Conservation (phyloP, 2,888 invertebrate genomes). For the Ophioninae sp. region DNA sequence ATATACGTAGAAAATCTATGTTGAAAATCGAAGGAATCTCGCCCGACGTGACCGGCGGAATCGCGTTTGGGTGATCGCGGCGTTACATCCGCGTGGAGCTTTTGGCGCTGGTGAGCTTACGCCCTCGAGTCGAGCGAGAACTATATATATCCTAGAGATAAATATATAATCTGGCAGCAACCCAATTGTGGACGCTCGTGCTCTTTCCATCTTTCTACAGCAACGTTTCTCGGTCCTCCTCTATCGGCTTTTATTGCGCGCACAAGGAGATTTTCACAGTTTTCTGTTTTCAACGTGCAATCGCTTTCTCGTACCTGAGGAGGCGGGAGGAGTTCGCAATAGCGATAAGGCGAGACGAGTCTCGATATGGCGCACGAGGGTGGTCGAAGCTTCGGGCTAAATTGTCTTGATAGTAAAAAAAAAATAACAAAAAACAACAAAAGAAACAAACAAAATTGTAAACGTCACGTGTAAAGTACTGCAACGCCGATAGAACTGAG, state of each 20-base stretch:
- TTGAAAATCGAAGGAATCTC: neutral
- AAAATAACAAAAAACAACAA: neutral
- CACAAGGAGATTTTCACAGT: slow-evolving; percentile 25
- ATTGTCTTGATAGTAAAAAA: neutral
- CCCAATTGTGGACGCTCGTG: slow-evolving; percentile 73
- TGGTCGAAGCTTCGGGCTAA: slow-evolving; percentile 12
- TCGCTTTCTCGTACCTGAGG: slow-evolving; percentile 10
- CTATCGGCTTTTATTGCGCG: neutral
- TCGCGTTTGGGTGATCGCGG: slow-evolving; percentile 35
- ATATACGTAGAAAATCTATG: neutral
- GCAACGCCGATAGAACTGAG: slow-evolving; percentile 50
- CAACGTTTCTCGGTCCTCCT: slow-evolving; percentile 51
- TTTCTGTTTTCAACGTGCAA: slow-evolving; percentile 6
- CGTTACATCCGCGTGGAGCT: slow-evolving; percentile 44
- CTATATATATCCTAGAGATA: slow-evolving; percentile 79
- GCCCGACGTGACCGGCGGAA: slow-evolving; percentile 37
- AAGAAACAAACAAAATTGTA: too few relatives aligned
- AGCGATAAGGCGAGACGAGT: slow-evolving; percentile 67
- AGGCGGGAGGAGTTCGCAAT: slow-evolving; percentile 69
- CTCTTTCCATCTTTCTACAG: slow-evolving; percentile 58
- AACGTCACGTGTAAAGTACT: slow-evolving; percentile 12
- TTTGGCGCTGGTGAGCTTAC: slow-evolving; percentile 47
- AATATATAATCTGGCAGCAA: slow-evolving; percentile 78
- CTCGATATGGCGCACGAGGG: slow-evolving; percentile 71
- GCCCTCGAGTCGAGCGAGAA: slow-evolving; percentile 59